Percentiles rank a stretch among this genome's conserved stretches.
These are phyloP conservation scores for Psettodes erumei DNA, from an alignment of 2,113 vertebrate genomes.

Conservation along the genomic window DNA sequence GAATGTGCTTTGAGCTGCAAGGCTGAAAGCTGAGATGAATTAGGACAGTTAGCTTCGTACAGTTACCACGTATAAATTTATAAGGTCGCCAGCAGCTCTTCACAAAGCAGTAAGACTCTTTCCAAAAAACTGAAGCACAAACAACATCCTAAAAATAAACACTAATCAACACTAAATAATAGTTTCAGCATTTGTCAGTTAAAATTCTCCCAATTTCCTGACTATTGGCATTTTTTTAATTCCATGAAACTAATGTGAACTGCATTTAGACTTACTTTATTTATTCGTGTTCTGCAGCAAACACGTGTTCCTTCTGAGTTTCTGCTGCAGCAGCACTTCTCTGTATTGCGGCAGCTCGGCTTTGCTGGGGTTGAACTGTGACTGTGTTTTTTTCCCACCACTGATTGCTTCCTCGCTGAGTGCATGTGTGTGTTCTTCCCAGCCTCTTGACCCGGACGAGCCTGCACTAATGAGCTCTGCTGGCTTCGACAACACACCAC, in stretches of 20 bases:
- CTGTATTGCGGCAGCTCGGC: constrained; percentile 35
- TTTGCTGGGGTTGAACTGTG: constrained; percentile 38
- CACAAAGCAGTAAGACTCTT: too few species aligned
- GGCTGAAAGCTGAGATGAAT: not conserved
- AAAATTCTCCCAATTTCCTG: too few species aligned
- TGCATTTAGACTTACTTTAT: not conserved
- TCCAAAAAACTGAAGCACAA: not conserved
- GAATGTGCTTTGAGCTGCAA: not conserved
- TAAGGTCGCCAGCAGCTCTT: not conserved
- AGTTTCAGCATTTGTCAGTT: not conserved
- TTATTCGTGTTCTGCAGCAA: not conserved
- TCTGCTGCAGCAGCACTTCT: constrained; percentile 32
- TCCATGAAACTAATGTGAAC: too few species aligned
- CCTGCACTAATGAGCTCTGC: constrained; percentile 46
- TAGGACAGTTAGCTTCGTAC: not conserved
- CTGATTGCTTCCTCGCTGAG: constrained; percentile 18
- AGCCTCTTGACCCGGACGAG: constrained; percentile 22
- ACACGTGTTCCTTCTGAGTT: constrained; percentile 1
- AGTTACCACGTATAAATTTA: not conserved
- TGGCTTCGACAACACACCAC: constrained; percentile 24
- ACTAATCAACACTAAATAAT: not conserved
- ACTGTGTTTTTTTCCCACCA: constrained; percentile 28
- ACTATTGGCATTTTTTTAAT: too few species aligned
- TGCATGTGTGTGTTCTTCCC: constrained; percentile 1
- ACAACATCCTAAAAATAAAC: not conserved